phyloP scores from a whole-genome alignment of 2,888 invertebrate species.

The Plusia festucae region DNA sequence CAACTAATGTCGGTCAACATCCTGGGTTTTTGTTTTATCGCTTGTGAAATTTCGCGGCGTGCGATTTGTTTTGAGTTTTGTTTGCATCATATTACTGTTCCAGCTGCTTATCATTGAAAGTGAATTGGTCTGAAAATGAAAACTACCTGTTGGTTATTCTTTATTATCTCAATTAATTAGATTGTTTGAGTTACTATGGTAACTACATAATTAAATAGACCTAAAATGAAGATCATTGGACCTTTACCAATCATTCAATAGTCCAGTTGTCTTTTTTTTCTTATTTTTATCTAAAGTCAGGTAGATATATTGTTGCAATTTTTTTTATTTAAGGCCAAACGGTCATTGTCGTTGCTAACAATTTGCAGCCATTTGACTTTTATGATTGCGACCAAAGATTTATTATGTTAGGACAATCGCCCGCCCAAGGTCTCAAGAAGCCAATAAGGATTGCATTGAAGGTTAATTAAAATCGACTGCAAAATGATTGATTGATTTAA shows the following conservation, averaged over 20 bases:
- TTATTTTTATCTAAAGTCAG: constrained; percentile 18
- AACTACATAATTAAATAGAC: no score
- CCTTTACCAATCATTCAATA: constrained; percentile 23
- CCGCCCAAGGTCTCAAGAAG: constrained; percentile 40
- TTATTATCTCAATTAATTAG: background rate
- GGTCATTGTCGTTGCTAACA: constrained; percentile 1
- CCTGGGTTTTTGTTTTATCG: constrained; percentile 61
- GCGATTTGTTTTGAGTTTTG: constrained; percentile 46
- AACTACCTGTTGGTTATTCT: background rate
- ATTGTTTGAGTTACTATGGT: background rate
- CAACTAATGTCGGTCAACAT: constrained; percentile 64
- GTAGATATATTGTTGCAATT: background rate
- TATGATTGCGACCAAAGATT: constrained; percentile 38
- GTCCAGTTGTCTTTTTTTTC: constrained; percentile 5
- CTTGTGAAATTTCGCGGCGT: constrained; percentile 55
- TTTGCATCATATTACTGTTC: constrained; percentile 33
- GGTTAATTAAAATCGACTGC: constrained; percentile 49
- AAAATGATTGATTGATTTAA: constrained; percentile 47
- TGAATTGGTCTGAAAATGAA: background rate
- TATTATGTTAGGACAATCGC: constrained; percentile 43
- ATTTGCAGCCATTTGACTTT: constrained; percentile 20
- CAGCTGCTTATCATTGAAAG: constrained; percentile 12
- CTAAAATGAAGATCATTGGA: background rate
- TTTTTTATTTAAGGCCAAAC: background rate
- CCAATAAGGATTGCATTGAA: constrained; percentile 53